Percentiles rank a stretch among this genome's conserved stretches.
phyloP scores from a whole-genome alignment of 92 coral and sea anemone genomes.

The Zoanthus sociatus region DNA sequence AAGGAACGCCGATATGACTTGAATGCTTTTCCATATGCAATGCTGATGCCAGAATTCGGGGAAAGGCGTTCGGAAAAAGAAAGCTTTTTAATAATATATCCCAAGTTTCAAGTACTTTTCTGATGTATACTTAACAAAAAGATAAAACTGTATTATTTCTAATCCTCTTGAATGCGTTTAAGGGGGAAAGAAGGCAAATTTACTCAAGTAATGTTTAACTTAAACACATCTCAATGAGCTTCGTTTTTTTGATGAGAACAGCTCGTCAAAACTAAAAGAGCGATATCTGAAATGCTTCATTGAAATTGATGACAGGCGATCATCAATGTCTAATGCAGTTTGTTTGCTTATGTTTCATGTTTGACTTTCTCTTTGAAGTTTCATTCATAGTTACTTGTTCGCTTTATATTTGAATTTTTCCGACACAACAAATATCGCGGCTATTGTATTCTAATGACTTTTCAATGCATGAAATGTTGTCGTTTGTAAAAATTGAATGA shows the following conservation, averaged over 20 bases:
- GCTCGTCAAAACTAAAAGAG: constrained; percentile 49
- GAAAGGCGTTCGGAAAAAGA: constrained; percentile 74
- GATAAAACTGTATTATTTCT: constrained; percentile 66
- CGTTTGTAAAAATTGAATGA: background rate
- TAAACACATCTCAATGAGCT: constrained; percentile 75
- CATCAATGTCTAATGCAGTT: constrained; percentile 19
- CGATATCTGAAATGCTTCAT: constrained; percentile 62
- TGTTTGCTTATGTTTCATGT: constrained; percentile 22
- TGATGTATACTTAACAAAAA: constrained; percentile 48
- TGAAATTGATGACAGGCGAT: constrained; percentile 54
- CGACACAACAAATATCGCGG: background rate
- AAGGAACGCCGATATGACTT: constrained; percentile 84
- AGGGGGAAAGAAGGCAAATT: constrained; percentile 58
- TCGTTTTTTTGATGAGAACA: constrained; percentile 34
- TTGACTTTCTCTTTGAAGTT: constrained; percentile 15
- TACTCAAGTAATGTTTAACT: constrained; percentile 75
- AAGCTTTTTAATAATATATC: constrained; percentile 56
- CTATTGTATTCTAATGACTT: background rate
- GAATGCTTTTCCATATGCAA: constrained; percentile 92
- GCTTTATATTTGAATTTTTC: background rate
- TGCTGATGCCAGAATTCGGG: constrained; percentile 56
- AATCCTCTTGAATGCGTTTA: constrained; percentile 80
- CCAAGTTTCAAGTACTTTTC: constrained; percentile 39
- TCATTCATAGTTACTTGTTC: constrained; percentile 5
- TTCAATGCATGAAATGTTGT: background rate